Evolutionary conservation across 2,797 vertebrate genomes (phyloP), one percentile per base, ranked within the genome.

Genomic region (Phoebastria nigripes): DNA sequence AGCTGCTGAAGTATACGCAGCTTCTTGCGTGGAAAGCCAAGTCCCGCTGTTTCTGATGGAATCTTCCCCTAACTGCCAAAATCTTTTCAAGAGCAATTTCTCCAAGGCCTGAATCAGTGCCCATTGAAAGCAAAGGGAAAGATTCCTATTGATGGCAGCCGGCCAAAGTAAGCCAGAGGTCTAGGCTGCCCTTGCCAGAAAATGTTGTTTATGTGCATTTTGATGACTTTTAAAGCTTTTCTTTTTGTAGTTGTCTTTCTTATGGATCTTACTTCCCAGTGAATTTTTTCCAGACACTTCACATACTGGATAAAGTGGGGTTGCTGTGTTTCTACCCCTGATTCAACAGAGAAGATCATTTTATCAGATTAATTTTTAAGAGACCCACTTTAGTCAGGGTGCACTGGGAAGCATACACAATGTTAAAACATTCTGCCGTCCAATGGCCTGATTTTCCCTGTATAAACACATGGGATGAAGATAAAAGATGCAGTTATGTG

Each of bases 111-210:
- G 96, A 96, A 91, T 46, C 82, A 82, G 49, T 89, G 89, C 91
- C 94, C 76, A 92, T 11, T 86, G 63, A 96, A 96, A 91, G 95
- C 71, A 93, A 93, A 94, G 87, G 92, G 78, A 91, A 89, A 89
- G 81, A 93, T 89, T 95, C 89, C 82, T 90, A 71, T 0, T 82
- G 74, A 95, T 93, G 92, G 95, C 89, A 93, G 65, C 19, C 1
- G 2, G 88, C 91, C 94, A 89, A 94, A 94, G 62, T 91, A 95
- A 94, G 76, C 82, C 91, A 96, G 76, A 96, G 82, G 78, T 91
- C 83, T 74, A 78, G 33, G 67, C 5, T 82, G 67, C 37, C 62
- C 67, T 47, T 63, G 93, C 89, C 93, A 94, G 86, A 84, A 90
- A 82, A 87, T 67, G 69, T 61, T 82, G 76, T 82, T 91, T 91